A percentile compares a stretch with the other conserved stretches of the same genome.
Evolutionary conservation across 2,113 vertebrate species (phyloP).

Genomic region (Lamprologus tigripictilis): DNA sequence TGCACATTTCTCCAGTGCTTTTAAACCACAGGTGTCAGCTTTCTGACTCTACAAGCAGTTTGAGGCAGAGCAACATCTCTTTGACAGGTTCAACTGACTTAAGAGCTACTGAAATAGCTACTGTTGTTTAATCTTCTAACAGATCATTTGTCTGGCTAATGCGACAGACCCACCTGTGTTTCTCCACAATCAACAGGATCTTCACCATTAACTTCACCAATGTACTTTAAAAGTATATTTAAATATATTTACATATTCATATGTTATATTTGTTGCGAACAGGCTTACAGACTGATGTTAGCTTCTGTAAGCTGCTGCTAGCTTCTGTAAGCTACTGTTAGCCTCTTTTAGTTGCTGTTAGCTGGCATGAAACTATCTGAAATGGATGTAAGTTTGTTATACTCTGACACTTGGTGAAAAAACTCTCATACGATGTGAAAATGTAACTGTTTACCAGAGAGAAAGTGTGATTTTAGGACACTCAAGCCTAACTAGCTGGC

Average conservation of each 20-base stretch:
- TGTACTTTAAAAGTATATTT: not conserved
- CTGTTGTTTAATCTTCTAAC: not conserved
- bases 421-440: not conserved
- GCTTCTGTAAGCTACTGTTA: not conserved
- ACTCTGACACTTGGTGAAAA: not conserved
- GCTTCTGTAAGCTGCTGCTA: not conserved
- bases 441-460: not conserved
- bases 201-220: not conserved
- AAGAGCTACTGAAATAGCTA: not conserved
- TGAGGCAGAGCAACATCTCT: not conserved
- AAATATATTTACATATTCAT: not conserved
- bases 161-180: not conserved
- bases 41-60: not conserved
- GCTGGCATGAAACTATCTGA: not conserved
- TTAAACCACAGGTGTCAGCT: slow-evolving; percentile 11
- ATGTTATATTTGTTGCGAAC: not conserved
- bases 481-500: not conserved
- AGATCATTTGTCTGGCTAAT: not conserved
- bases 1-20: not conserved
- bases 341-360: not conserved
- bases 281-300: not conserved
- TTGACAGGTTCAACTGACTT: not conserved
- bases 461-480: not conserved
- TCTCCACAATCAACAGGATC: not conserved
- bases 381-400: not conserved